phyloP scores from a whole-genome alignment of 2,888 invertebrate genomes.

The Cybosia mesomella region DNA sequence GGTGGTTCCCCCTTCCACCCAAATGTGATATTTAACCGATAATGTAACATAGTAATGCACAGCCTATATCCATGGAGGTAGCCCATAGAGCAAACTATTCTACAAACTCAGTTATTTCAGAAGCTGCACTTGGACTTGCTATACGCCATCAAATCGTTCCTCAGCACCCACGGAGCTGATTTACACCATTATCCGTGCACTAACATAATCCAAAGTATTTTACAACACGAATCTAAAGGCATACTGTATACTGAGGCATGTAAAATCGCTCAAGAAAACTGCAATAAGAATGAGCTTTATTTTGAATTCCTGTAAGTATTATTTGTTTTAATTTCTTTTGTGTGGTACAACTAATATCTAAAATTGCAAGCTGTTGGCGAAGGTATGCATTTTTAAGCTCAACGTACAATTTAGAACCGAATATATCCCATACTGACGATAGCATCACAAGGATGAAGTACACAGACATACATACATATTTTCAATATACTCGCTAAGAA shows the following conservation, averaged over 20 bases:
- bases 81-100: too few species aligned
- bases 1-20: too few species aligned
- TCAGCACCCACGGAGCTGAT: conserved; percentile 88
- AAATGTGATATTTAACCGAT: too few species aligned
- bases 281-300: conserved; percentile 85
- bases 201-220: conserved; percentile 90
- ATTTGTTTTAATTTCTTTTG: conserved; percentile 12
- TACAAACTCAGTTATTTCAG: conserved; percentile 54
- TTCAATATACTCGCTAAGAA: too few species aligned
- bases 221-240: conserved; percentile 88
- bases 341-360: background rate
- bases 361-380: background rate
- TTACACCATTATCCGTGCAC: conserved; percentile 88
- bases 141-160: conserved; percentile 86
- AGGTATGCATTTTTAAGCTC: too few species aligned
- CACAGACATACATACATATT: too few species aligned
- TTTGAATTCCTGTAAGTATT: conserved; percentile 84
- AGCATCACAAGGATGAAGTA: too few species aligned
- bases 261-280: conserved; percentile 79
- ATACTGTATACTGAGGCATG: conserved; percentile 86
- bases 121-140: conserved; percentile 80
- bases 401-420: too few species aligned
- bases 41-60: too few species aligned
- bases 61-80: too few species aligned
- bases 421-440: too few species aligned